Base-by-base conservation (phyloP, 2,113 vertebrate genomes). In the Takifugu bimaculatus region DNA sequence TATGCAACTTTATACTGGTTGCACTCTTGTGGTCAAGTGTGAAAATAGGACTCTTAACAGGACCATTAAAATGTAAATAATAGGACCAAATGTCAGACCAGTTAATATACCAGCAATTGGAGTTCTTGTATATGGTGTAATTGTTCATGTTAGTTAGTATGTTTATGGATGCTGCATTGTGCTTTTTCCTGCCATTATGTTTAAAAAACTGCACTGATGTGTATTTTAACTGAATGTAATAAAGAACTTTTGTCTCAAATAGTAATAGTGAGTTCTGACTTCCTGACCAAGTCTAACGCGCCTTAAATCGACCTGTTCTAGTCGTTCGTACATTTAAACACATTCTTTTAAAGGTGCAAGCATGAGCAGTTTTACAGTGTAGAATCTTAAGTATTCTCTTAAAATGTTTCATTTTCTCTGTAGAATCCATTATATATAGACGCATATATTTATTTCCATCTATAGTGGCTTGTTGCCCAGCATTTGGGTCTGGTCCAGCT, bases 361-460 rank as follows among this genome's bases (percentile, higher is more conserved):
- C 20, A 20, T 20, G 20, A 20, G 20, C 35, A 39, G 7, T 39
- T 39, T 39, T 39, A 39, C 35, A 10, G 35, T 4, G 7, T 39
- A 39, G 35, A 39, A 39, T 39, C 35, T 39, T 39, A 39, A 39
- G 11, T 10, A 39, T 11, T 39, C 1, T 39, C 9, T 39, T 10
- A 10, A 39, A 14, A 45, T 12, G 44, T 45, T 45, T 45, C 13
- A 45, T 45, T 45, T 45, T 0, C 44, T 45, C 13, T 45, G 45
- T 48, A 15, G 14, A 5, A 3, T 48, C 12, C 13, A 14, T 12
- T n/a, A 48, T n/a, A 48, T 48, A 13, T n/a, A n/a, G 45, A 48
- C n/a, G 15, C 45, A 82, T 78, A 81, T 79, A 68, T 82, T 77
- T 72, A 61, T 78, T 68, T 65, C 64, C 67, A 69, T 82, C 52